Evolutionary conservation across 2,797 vertebrate species (phyloP).

Genomic region (Manis javanica): DNA sequence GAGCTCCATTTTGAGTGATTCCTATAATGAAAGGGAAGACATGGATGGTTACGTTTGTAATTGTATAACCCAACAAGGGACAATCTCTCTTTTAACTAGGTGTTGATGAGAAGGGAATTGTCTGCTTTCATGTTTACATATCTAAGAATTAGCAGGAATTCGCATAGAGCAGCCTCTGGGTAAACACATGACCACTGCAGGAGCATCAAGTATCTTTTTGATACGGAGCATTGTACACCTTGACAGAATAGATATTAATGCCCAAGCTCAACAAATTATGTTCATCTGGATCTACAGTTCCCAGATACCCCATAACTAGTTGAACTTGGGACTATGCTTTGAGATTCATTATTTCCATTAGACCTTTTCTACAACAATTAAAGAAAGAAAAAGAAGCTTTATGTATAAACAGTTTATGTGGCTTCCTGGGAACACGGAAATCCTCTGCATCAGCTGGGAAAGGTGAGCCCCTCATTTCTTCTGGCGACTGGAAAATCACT

Average conservation of each 20-base stretch:
- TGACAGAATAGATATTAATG: background rate
- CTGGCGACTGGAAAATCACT: conserved; percentile 69
- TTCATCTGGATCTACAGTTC: background rate
- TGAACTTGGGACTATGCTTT: conserved; percentile 19
- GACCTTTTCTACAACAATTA: background rate
- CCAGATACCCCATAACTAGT: background rate
- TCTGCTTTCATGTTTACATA: background rate
- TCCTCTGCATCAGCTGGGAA: conserved; percentile 69
- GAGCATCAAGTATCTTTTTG: background rate
- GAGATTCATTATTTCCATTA: conserved; percentile 4
- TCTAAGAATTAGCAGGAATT: background rate
- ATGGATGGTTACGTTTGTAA: background rate
- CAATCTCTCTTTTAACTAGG: conserved; percentile 31
- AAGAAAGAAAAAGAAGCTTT: background rate
- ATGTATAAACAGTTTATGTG: conserved; percentile 32
- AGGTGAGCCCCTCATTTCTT: conserved; percentile 73
- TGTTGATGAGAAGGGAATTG: background rate
- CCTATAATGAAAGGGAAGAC: background rate
- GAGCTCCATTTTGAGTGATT: conserved; percentile 25
- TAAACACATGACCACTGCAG: background rate
- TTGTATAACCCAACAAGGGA: background rate
- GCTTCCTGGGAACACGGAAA: conserved; percentile 63
- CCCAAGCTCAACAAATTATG: background rate
- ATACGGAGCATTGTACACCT: background rate
- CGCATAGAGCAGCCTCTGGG: background rate